Conservation (phyloP, 1,140 invertebrate genomes). For the Chrysopa pallens region DNA sequence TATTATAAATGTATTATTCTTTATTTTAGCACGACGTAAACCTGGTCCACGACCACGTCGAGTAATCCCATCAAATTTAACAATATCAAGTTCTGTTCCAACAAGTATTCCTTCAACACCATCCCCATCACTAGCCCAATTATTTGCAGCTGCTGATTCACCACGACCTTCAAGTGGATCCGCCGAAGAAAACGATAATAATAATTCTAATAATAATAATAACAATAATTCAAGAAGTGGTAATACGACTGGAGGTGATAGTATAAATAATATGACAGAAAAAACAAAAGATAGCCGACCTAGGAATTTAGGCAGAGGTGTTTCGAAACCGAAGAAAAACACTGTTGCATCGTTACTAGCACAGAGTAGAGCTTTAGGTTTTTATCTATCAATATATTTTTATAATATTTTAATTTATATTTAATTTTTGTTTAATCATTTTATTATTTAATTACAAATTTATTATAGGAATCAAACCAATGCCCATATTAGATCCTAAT, state of each 20-base stretch:
- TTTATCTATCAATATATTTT: constrained; percentile 7
- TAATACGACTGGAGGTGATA: neutral
- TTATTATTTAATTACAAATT: neutral
- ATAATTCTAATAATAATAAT: neutral
- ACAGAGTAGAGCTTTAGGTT: constrained; percentile 59
- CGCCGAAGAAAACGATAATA: constrained; percentile 17
- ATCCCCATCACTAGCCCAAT: constrained; percentile 29
- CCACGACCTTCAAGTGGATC: constrained; percentile 31
- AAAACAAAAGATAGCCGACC: constrained; percentile 47
- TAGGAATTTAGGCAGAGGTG: constrained; percentile 61
- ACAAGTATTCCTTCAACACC: constrained; percentile 11
- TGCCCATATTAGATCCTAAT: constrained; percentile 33
- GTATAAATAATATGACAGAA: neutral
- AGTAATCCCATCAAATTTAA: constrained; percentile 33
- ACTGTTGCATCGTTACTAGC: constrained; percentile 73
- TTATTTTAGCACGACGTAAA: constrained; percentile 41
- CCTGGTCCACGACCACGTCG: constrained; percentile 51
- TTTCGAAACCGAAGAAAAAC: constrained; percentile 80
- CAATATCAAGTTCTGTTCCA: constrained; percentile 18
- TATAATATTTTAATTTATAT: neutral
- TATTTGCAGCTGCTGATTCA: constrained; percentile 34
- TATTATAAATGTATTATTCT: too few species aligned
- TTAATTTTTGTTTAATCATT: neutral
- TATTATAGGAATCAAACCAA: constrained; percentile 30
- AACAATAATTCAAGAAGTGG: constrained; percentile 15